Conservation (phyloP, 2,113 vertebrate species). For the Garra rufa region DNA sequence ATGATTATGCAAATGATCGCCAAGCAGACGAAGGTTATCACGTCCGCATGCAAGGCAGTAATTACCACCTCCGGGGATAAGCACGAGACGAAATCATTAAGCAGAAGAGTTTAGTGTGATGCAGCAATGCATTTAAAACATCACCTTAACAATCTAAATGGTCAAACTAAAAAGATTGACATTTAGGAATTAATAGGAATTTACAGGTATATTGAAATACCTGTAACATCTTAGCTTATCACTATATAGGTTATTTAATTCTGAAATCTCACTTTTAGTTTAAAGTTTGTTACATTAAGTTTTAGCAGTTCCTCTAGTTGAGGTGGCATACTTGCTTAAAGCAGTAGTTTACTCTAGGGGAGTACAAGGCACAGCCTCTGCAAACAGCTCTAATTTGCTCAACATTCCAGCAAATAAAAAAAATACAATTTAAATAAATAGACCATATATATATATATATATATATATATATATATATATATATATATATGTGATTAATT, state of each 20-base stretch:
- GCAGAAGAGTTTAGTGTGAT: constrained; percentile 14
- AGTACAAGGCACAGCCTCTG: no score
- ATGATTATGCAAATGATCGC: constrained; percentile 52
- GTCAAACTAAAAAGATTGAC: background rate
- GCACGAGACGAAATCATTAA: constrained; percentile 26
- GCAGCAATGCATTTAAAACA: constrained; percentile 26
- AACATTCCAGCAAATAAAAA: no score
- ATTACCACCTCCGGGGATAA: constrained; percentile 45
- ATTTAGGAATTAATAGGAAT: background rate
- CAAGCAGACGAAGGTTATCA: constrained; percentile 41
- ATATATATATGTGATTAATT: background rate
- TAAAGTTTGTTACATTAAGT: no score
- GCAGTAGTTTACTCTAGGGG: no score
- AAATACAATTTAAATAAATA: background rate
- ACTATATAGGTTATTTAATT: background rate
- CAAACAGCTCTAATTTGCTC: no score
- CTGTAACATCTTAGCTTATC: background rate
- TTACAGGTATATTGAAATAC: background rate
- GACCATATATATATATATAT: background rate
- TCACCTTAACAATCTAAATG: constrained; percentile 24
- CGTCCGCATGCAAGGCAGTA: constrained; percentile 21
- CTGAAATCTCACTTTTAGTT: background rate
- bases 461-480: background rate
- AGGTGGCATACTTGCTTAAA: no score
- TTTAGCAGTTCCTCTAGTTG: no score